These are phyloP conservation scores for Orius insidiosus DNA, from an alignment of 1,140 invertebrate species.

Conservation along the genomic window DNA sequence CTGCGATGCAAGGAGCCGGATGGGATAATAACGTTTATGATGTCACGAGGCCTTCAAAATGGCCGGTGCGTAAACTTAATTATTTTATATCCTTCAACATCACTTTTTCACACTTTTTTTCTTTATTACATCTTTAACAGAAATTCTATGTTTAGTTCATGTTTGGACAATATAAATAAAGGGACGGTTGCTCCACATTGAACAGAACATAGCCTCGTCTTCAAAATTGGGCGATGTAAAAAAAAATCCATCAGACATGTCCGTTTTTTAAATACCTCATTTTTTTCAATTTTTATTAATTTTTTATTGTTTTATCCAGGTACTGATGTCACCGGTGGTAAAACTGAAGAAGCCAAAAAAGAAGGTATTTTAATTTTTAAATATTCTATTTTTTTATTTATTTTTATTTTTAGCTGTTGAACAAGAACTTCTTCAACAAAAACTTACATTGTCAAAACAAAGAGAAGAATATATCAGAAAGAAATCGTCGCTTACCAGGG, in stretches of 20 bases:
- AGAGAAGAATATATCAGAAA: conserved; percentile 60
- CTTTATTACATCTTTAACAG: no score
- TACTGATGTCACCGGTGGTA: neutral
- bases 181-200: neutral
- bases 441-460: conserved; percentile 54
- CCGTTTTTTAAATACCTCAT: neutral
- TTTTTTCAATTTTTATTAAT: neutral
- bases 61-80: no score
- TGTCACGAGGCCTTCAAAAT: no score
- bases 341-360: conserved; percentile 11
- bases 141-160: no score
- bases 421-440: conserved; percentile 60
- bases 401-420: conserved; percentile 40
- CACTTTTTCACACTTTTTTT: no score
- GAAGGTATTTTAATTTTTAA: conserved; percentile 3
- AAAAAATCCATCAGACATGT: neutral
- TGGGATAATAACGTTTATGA: no score
- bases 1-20: no score
- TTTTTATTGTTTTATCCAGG: neutral
- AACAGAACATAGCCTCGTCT: neutral
- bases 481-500: conserved; percentile 45
- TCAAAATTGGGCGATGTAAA: conserved; percentile 4
- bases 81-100: no score
- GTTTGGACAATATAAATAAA: no score
- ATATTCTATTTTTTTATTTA: neutral